Percentiles rank a stretch among this genome's conserved stretches.
Evolutionary conservation across 2,113 vertebrate genomes (phyloP).

Genomic region (Pseudopipra pipra): DNA sequence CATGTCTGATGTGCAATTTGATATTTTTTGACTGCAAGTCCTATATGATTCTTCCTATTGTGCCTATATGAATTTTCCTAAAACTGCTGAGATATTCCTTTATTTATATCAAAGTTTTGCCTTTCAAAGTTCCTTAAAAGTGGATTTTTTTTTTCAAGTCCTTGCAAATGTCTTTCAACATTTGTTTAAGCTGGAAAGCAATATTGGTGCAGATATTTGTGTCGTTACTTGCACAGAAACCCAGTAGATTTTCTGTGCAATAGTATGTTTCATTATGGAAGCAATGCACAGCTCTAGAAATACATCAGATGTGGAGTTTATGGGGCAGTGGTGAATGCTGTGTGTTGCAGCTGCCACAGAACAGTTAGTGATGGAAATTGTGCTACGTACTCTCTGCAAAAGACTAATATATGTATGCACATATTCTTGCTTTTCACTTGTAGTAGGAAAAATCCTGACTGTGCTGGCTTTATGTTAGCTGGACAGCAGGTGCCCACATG

Average conservation of each 20-base stretch:
- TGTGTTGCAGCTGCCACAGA: neutral
- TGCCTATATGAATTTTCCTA: neutral
- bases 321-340: neutral
- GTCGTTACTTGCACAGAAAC: neutral
- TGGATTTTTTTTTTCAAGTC: neutral
- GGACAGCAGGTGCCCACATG: too few relatives aligned
- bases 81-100: neutral
- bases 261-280: neutral
- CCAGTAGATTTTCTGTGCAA: neutral
- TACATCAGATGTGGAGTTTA: neutral
- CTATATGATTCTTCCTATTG: neutral
- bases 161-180: neutral
- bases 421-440: neutral
- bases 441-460: neutral
- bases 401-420: neutral
- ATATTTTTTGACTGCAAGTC: neutral
- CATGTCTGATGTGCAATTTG: neutral
- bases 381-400: accelerated
- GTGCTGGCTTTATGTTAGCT: neutral
- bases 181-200: neutral
- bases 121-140: neutral
- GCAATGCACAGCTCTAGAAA: neutral
- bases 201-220: neutral
- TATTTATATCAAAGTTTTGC: neutral
- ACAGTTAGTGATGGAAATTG: neutral